Evolutionary conservation across 1,140 invertebrate genomes (phyloP).

Genomic region (Teleogryllus occipitalis): DNA sequence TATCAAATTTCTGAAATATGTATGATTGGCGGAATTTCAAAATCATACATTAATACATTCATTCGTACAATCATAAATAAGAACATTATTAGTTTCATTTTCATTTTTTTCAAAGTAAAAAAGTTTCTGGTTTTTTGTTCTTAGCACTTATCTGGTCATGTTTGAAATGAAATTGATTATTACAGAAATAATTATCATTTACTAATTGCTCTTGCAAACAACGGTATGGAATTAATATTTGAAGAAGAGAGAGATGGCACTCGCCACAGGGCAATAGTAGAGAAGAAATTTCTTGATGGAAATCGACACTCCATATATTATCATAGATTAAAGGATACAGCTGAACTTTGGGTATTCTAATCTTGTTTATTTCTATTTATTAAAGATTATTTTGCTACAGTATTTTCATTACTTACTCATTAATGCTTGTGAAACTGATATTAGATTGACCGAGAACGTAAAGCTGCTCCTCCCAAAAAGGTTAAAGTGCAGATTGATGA

Average conservation of each 20-base stretch:
- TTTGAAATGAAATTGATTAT: constrained; percentile 16
- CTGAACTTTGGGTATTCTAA: constrained; percentile 47
- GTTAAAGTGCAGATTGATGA: constrained; percentile 36
- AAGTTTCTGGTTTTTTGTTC: no score
- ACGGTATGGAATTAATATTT: constrained; percentile 66
- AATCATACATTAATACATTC: no score
- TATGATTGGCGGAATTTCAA: no score
- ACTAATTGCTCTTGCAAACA: constrained; percentile 65
- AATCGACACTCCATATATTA: constrained; percentile 81
- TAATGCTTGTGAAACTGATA: neutral
- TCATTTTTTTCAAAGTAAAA: no score
- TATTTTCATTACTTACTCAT: neutral
- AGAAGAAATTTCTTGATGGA: constrained; percentile 66
- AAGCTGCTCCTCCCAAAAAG: neutral
- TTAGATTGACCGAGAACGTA: constrained; percentile 17
- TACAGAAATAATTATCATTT: constrained; percentile 72
- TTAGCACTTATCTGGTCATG: neutral
- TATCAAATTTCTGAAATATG: neutral
- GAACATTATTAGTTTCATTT: no score
- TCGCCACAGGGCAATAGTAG: constrained; percentile 54
- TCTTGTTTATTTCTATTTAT: neutral
- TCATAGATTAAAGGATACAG: constrained; percentile 58
- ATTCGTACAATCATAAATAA: no score
- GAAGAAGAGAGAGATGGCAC: constrained; percentile 73
- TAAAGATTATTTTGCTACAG: neutral